These are phyloP conservation scores for Telenomus remus DNA, from an alignment of 1,140 invertebrate species.

Conservation along the genomic window DNA sequence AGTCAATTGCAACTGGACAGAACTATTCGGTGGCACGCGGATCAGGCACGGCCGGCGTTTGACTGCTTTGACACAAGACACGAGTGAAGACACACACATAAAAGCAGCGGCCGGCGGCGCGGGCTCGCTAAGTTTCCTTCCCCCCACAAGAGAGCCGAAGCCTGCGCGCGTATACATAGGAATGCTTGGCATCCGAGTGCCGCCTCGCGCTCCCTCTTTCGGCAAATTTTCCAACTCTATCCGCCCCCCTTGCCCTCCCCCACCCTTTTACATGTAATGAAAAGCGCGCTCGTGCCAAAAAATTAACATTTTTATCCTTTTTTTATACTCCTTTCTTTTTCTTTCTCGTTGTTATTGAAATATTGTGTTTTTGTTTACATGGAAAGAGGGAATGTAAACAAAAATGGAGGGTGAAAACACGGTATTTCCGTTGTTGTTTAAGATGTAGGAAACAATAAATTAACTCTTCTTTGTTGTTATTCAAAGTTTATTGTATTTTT, in stretches of 20 bases:
- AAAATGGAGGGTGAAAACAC: no score
- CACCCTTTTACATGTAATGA: no score
- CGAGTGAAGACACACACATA: constrained; percentile 59
- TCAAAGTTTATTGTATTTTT: no score
- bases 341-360: no score
- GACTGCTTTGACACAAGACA: constrained; percentile 55
- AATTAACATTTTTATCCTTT: no score
- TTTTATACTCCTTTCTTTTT: no score
- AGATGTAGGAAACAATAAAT: no score
- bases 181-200: constrained; percentile 67
- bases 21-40: constrained; percentile 68
- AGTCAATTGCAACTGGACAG: constrained; percentile 3
- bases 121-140: constrained; percentile 48
- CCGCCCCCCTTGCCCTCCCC: neutral
- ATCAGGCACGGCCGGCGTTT: constrained; percentile 68
- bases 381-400: no score
- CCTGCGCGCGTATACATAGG: constrained; percentile 61
- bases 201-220: constrained; percentile 53
- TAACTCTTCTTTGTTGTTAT: no score
- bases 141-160: constrained; percentile 8
- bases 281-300: no score
- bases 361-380: no score
- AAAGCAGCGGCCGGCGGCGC: constrained; percentile 43
- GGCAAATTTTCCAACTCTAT: constrained; percentile 63
- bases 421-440: no score